phyloP scores from a whole-genome alignment of 2,113 vertebrate genomes.

The Ornithorhynchus anatinus region DNA sequence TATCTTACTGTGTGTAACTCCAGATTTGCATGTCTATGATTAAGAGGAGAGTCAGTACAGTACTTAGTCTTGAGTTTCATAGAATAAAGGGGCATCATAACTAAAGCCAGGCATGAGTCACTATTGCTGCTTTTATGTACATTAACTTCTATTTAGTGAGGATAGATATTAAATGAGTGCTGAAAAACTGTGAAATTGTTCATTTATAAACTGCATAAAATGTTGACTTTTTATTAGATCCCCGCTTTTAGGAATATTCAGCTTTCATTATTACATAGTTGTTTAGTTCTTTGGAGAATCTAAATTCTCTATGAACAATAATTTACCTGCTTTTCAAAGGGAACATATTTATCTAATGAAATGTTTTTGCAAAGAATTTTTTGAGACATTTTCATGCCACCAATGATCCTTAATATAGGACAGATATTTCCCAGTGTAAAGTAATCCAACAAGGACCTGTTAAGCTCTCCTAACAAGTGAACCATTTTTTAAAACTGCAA shows the following conservation, averaged over 20 bases:
- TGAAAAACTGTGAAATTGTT: slow-evolving; percentile 66
- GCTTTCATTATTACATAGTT: slow-evolving; percentile 68
- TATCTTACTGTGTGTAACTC: too few relatives aligned
- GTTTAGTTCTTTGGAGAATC: slow-evolving; percentile 58
- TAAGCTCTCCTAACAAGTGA: slow-evolving; percentile 64
- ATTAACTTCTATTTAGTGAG: slow-evolving; percentile 56
- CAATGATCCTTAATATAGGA: slow-evolving; percentile 70
- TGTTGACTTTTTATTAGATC: slow-evolving; percentile 68
- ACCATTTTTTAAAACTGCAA: slow-evolving; percentile 71
- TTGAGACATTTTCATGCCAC: slow-evolving; percentile 11
- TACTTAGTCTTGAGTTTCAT: too few relatives aligned
- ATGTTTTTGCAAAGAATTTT: slow-evolving; percentile 66
- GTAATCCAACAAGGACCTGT: slow-evolving; percentile 64
- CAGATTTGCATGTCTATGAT: too few relatives aligned
- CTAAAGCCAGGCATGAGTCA: too few relatives aligned
- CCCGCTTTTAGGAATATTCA: slow-evolving; percentile 56
- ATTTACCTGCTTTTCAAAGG: slow-evolving; percentile 70
- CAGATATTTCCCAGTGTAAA: slow-evolving; percentile 74
- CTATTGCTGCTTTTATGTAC: slow-evolving; percentile 40
- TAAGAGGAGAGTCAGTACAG: too few relatives aligned
- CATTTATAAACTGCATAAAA: slow-evolving; percentile 57
- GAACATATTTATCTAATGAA: slow-evolving; percentile 72
- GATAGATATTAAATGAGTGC: slow-evolving; percentile 68
- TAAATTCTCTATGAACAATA: slow-evolving; percentile 64
- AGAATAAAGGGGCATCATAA: too few relatives aligned